A percentile compares a stretch with the other conserved stretches of the same genome.
Evolutionary conservation across 2,888 invertebrate genomes (phyloP).

Genomic region (Leptinotarsa peninsularis): DNA sequence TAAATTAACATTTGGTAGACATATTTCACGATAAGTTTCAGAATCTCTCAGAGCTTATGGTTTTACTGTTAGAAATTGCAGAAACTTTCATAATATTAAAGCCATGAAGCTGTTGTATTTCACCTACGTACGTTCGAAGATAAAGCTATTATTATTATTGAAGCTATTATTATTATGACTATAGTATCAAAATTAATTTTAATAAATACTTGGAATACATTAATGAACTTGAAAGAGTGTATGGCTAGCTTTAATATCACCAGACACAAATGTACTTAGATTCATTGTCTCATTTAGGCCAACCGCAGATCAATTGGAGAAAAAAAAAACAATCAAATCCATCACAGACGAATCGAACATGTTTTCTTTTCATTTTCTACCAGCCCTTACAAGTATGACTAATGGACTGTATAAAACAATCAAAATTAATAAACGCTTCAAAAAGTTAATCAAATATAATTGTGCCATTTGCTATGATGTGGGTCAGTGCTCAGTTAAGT

Average conservation of each 20-base stretch:
- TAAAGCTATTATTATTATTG: too few species aligned
- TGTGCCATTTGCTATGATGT: conserved; percentile 21
- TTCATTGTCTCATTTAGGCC: background rate
- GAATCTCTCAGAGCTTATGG: too few species aligned
- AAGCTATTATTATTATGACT: too few species aligned
- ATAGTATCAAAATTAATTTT: too few species aligned
- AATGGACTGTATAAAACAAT: conserved; percentile 11
- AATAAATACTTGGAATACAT: too few species aligned
- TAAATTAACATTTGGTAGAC: too few species aligned
- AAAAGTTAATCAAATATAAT: conserved; percentile 8
- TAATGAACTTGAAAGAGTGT: background rate
- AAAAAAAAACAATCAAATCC: background rate
- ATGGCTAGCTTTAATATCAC: background rate
- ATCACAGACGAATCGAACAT: background rate
- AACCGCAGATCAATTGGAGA: conserved; percentile 1
- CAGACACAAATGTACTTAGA: background rate
- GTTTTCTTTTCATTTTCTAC: background rate
- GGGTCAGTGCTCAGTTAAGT: conserved; percentile 22
- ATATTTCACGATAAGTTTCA: too few species aligned
- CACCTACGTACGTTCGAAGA: too few species aligned
- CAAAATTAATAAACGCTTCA: conserved; percentile 6
- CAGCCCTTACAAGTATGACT: conserved; percentile 3
- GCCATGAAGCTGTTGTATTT: too few species aligned
- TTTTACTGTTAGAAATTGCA: too few species aligned
- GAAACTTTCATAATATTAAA: too few species aligned